phyloP scores from a whole-genome alignment of 2,888 invertebrate genomes.

The Drosophila anomelani region DNA sequence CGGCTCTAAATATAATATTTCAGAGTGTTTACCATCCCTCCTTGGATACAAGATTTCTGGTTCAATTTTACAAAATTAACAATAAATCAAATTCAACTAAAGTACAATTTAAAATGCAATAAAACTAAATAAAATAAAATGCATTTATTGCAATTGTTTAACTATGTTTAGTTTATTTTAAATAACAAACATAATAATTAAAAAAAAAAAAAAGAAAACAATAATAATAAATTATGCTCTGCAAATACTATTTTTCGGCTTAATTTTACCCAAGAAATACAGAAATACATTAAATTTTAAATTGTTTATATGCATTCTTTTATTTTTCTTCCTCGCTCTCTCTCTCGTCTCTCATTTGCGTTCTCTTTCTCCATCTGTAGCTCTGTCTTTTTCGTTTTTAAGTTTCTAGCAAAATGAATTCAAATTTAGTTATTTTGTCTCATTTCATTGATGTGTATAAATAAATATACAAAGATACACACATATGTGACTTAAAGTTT shows the following conservation, averaged over 20 bases:
- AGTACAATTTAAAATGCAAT: too few relatives aligned
- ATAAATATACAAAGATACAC: constrained; percentile 30
- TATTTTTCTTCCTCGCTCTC: constrained; percentile 10
- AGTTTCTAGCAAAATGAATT: constrained; percentile 33
- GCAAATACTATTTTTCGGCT: background rate
- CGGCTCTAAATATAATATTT: background rate
- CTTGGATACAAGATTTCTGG: too few relatives aligned
- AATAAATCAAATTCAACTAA: too few relatives aligned
- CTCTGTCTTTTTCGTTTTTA: constrained; percentile 20
- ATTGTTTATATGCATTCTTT: constrained; percentile 39
- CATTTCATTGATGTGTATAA: constrained; percentile 22
- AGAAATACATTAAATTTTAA: constrained; percentile 2
- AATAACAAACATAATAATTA: background rate
- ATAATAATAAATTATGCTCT: background rate
- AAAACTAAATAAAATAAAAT: background rate
- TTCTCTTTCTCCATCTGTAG: background rate
- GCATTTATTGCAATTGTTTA: background rate
- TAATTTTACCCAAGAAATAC: background rate
- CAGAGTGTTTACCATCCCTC: background rate
- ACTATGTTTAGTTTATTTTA: background rate
- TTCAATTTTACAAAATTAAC: too few relatives aligned
- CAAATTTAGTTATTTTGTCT: constrained; percentile 28
- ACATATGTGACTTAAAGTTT: constrained; percentile 14
- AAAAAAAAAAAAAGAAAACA: background rate
- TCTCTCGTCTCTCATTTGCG: background rate